phyloP scores from a whole-genome alignment of 2,113 vertebrate species.

The Eleginops maclovinus region DNA sequence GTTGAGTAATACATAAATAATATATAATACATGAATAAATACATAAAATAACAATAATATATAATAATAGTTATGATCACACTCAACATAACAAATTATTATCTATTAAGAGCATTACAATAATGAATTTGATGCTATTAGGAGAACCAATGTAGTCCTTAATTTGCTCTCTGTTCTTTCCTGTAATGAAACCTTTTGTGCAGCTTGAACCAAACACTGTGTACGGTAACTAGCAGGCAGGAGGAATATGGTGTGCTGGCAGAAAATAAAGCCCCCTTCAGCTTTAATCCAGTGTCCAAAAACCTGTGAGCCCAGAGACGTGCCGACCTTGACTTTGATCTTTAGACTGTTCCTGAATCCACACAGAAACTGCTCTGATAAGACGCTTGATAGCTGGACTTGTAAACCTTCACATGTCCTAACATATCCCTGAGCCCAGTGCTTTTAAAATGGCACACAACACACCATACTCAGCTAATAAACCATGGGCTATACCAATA shows the following conservation, averaged over 20 bases:
- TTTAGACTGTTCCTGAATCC: constrained; percentile 34
- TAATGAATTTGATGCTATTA: not conserved
- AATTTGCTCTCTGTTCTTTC: too few species aligned
- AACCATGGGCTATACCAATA: not conserved
- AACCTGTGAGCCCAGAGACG: not conserved
- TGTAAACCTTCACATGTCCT: constrained; percentile 51
- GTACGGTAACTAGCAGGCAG: not conserved
- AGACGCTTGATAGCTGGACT: constrained; percentile 33
- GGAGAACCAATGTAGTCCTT: not conserved
- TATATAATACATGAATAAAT: too few species aligned
- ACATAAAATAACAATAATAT: too few species aligned
- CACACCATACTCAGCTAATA: not conserved
- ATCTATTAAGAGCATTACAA: too few species aligned
- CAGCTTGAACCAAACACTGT: not conserved
- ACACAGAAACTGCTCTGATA: constrained; percentile 56
- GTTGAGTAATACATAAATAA: too few species aligned
- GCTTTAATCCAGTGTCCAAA: not conserved
- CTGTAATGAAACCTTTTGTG: not conserved
- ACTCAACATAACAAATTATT: not conserved
- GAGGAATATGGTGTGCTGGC: not conserved
- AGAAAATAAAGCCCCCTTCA: constrained; percentile 22
- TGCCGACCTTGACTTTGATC: constrained; percentile 28
- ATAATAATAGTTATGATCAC: too few species aligned
- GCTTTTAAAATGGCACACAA: not conserved
- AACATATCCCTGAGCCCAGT: not conserved